phyloP scores from a whole-genome alignment of 2,797 vertebrate species.

The Florisuga fusca region DNA sequence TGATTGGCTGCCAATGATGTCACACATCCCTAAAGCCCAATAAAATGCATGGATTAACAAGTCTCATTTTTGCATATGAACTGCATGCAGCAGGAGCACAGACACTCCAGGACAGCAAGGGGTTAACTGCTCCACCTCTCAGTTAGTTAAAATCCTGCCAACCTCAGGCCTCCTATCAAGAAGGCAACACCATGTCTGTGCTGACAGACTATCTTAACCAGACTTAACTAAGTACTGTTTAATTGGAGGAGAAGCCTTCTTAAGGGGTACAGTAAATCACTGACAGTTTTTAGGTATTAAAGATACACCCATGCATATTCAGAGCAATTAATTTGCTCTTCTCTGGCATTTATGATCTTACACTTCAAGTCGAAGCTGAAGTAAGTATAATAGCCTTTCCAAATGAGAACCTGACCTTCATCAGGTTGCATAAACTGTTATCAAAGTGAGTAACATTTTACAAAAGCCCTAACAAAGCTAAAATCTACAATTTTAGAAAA shows the following conservation, averaged over 20 bases:
- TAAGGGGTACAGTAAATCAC: neutral
- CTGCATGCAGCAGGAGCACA: neutral
- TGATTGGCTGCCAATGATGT: constrained; percentile 4
- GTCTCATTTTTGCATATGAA: neutral
- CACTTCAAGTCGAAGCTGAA: neutral
- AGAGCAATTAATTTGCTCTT: neutral
- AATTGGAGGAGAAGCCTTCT: neutral
- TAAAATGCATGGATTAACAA: neutral
- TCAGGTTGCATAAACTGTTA: neutral
- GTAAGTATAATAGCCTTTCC: neutral
- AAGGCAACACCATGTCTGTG: neutral
- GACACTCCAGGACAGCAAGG: neutral
- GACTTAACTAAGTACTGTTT: neutral
- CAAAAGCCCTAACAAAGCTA: neutral
- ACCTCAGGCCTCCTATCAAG: neutral
- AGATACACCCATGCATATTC: neutral
- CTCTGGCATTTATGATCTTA: neutral
- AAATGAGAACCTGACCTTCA: neutral
- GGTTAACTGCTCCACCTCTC: neutral
- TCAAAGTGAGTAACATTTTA: neutral
- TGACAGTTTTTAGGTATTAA: neutral
- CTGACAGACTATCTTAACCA: neutral
- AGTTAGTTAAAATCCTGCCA: neutral
- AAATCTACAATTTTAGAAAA: neutral
- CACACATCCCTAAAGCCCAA: constrained; percentile 16